These are phyloP conservation scores for Pentalonia nigronervosa DNA, from an alignment of 1,140 invertebrate species.

Conservation along the genomic window DNA sequence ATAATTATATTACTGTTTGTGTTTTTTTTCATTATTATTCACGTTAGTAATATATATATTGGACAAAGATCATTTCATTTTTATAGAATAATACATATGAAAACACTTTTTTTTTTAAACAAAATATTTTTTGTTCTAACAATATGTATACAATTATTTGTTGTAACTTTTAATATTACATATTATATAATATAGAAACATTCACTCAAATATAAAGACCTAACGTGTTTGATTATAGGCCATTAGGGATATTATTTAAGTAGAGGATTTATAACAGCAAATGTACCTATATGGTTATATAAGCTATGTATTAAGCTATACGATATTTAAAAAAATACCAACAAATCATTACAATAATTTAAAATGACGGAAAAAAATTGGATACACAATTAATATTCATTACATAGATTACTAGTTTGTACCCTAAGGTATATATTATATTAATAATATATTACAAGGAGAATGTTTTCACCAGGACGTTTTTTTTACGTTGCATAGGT, in stretches of 20 bases:
- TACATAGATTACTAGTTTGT: too few relatives aligned
- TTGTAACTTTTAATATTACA: neutral
- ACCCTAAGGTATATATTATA: too few relatives aligned
- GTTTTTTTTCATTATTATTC: neutral
- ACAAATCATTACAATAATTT: too few relatives aligned
- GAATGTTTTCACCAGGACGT: neutral
- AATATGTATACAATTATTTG: neutral
- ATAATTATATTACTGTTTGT: neutral
- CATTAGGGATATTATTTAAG: neutral
- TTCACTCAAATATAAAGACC: neutral
- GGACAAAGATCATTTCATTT: neutral
- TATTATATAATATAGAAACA: neutral
- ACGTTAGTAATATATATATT: neutral
- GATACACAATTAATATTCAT: too few relatives aligned
- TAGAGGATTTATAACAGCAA: too few relatives aligned
- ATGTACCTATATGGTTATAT: too few relatives aligned
- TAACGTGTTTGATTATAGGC: too few relatives aligned
- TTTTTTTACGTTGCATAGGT: slow-evolving; percentile 67
- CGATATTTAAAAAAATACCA: too few relatives aligned
- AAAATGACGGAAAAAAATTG: too few relatives aligned
- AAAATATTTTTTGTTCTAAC: neutral
- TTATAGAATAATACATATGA: neutral
- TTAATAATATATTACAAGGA: neutral
- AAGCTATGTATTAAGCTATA: neutral
- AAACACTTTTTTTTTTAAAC: neutral